Percentiles rank a stretch among this genome's conserved stretches.
Conservation (phyloP, 2,797 vertebrate species). For the Euphonia xanthogaster region DNA sequence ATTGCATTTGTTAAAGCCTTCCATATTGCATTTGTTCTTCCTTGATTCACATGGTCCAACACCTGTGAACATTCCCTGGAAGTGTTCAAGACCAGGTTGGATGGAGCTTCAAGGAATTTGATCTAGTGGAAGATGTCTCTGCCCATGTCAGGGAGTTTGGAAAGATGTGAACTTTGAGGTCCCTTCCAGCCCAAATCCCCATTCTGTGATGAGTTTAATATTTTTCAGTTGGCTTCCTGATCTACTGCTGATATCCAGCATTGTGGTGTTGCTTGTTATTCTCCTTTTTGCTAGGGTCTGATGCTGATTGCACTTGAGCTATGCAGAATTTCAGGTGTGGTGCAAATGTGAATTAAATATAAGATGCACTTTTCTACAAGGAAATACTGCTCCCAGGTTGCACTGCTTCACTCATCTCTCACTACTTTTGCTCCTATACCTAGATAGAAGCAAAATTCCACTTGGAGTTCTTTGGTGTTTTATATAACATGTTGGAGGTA, state of each 20-base stretch:
- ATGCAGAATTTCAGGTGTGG: not conserved
- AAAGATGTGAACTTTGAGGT: not conserved
- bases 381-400: not conserved
- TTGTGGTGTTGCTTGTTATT: not conserved
- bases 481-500: rapidly evolving
- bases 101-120: not conserved
- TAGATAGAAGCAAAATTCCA: not conserved
- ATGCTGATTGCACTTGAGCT: not conserved
- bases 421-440: not conserved
- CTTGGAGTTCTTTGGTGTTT: not conserved
- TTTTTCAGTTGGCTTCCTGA: not conserved
- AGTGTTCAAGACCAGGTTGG: not conserved
- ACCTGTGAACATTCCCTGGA: not conserved
- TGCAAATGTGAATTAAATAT: not conserved
- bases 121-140: not conserved
- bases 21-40: not conserved
- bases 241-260: not conserved
- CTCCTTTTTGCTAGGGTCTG: not conserved
- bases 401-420: not conserved
- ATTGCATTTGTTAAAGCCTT: too few relatives aligned
- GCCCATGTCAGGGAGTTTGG: not conserved
- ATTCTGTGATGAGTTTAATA: not conserved
- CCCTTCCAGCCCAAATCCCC: not conserved
- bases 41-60: not conserved
- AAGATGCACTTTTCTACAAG: not conserved